Conservation (phyloP, 2,113 vertebrate species). For the Machaerirhynchus nigripectus region DNA sequence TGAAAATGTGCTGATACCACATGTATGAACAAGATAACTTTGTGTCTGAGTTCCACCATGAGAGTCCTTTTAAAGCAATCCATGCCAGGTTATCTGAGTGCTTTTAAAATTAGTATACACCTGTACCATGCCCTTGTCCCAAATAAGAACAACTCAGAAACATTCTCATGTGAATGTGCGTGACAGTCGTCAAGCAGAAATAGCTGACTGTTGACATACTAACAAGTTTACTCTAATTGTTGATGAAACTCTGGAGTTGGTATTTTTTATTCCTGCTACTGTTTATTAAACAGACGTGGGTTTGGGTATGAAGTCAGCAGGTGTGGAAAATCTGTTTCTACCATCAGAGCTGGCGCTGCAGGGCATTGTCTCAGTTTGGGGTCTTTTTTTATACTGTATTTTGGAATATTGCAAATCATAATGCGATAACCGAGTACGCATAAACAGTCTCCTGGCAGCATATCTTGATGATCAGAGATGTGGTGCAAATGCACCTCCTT, state of each 20-base stretch:
- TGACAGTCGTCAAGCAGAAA: not conserved
- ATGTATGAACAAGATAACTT: not conserved
- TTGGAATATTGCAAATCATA: not conserved
- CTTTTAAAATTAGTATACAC: not conserved
- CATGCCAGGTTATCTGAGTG: not conserved
- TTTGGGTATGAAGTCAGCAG: not conserved
- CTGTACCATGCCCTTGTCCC: not conserved
- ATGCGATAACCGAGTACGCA: not conserved
- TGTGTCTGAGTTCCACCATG: not conserved
- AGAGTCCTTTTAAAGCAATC: not conserved
- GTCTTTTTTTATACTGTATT: not conserved
- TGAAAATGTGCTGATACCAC: not conserved
- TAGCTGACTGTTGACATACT: not conserved
- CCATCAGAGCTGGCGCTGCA: not conserved
- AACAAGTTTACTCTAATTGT: not conserved
- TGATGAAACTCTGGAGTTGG: not conserved
- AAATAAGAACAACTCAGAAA: not conserved
- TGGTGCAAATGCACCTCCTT: not conserved
- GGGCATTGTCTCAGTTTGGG: not conserved
- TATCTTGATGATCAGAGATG: not conserved
- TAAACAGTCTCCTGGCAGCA: not conserved
- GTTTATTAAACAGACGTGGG: not conserved
- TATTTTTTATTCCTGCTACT: not conserved
- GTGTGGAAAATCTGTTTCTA: not conserved
- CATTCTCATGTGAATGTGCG: accelerated